A percentile compares a stretch with the other conserved stretches of the same genome.
phyloP scores from a whole-genome alignment of 2,888 invertebrate genomes.

The Caenorhabditis parvicauda region DNA sequence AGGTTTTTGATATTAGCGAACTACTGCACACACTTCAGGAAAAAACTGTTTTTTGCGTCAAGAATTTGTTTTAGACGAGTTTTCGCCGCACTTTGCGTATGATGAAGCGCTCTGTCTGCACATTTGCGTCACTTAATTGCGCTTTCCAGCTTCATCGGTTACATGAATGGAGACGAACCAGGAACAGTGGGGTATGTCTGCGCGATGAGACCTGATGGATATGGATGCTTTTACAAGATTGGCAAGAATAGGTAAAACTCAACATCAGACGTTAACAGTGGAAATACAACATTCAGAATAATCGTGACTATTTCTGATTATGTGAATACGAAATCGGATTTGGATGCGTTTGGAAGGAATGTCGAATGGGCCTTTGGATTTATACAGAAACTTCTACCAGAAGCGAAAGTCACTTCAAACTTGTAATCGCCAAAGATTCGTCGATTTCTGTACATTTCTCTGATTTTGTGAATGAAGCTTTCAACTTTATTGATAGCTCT shows the following conservation, averaged over 20 bases:
- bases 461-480: too few species aligned
- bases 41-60: too few species aligned
- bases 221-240: slow-evolving; percentile 71
- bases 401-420: too few species aligned
- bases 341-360: slow-evolving; percentile 34
- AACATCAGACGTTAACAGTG: neutral
- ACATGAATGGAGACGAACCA: slow-evolving; percentile 29
- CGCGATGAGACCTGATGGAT: slow-evolving; percentile 72
- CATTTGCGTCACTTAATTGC: neutral
- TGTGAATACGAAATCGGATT: slow-evolving; percentile 25
- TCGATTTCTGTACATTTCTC: too few species aligned
- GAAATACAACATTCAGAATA: slow-evolving; percentile 26
- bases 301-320: slow-evolving; percentile 36
- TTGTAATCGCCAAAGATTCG: too few species aligned
- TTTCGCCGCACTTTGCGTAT: neutral
- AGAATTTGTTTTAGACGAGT: too few species aligned
- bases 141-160: slow-evolving; percentile 45
- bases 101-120: neutral
- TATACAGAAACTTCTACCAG: neutral
- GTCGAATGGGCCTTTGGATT: slow-evolving; percentile 39
- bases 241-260: slow-evolving; percentile 51
- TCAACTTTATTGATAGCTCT: too few species aligned
- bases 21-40: too few species aligned
- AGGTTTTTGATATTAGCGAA: neutral
- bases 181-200: slow-evolving; percentile 69